Conservation (phyloP, 2,113 vertebrate genomes). For the Equus quagga region DNA sequence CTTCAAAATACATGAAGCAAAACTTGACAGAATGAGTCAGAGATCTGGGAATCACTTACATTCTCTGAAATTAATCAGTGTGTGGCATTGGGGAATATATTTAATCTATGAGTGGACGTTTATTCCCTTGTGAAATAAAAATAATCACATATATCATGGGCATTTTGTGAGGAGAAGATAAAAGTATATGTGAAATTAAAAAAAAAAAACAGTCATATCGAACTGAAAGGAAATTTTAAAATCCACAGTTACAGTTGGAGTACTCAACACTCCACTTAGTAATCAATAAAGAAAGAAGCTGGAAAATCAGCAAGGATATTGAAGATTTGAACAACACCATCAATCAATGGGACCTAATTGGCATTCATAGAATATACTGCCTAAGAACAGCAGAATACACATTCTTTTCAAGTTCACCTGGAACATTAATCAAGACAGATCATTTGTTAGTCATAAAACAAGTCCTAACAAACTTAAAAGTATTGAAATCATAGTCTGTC, state of each 20-base stretch:
- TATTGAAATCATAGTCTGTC: constrained; percentile 36
- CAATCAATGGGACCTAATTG: neutral
- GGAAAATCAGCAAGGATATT: neutral
- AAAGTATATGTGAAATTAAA: neutral
- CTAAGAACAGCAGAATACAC: neutral
- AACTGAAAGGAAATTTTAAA: constrained; percentile 31
- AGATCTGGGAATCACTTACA: neutral
- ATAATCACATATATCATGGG: neutral
- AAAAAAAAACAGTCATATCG: neutral
- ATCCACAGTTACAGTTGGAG: neutral
- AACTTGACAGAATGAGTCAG: neutral
- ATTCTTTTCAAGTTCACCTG: constrained; percentile 26
- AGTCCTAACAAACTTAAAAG: neutral
- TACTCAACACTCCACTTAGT: constrained; percentile 8
- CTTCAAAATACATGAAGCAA: constrained; percentile 49
- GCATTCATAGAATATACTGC: neutral
- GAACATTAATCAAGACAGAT: neutral
- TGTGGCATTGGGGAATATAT: neutral
- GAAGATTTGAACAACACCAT: neutral
- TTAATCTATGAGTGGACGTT: neutral
- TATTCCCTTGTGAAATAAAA: neutral
- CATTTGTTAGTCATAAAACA: constrained; percentile 9
- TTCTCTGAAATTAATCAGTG: neutral
- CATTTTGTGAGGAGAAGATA: neutral
- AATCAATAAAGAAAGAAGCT: neutral